Percentiles rank a stretch among this genome's conserved stretches.
phyloP scores from a whole-genome alignment of 2,113 vertebrate genomes.

The Embiotoca jacksoni region DNA sequence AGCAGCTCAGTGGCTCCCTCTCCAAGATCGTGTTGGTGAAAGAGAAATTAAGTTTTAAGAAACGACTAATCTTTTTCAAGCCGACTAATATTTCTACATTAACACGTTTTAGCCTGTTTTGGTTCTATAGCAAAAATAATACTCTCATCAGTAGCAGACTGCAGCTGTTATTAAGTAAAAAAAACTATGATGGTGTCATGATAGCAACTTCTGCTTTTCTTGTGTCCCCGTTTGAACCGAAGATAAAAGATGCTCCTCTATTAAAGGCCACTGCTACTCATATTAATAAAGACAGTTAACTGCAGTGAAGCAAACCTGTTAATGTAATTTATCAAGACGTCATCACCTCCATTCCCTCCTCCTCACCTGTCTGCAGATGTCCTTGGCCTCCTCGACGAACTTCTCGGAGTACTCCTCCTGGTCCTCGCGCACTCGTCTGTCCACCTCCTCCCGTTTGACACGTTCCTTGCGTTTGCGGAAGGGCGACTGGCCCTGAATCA shows the following conservation, averaged over 20 bases:
- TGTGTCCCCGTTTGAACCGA: background rate
- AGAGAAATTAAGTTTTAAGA: background rate
- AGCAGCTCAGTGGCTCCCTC: slow-evolving; percentile 33
- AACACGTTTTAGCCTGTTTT: background rate
- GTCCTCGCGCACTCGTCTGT: slow-evolving; percentile 89
- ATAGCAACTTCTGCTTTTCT: too few species aligned
- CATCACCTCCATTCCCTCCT: background rate
- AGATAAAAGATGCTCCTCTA: background rate
- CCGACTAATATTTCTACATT: background rate
- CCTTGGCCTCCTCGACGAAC: slow-evolving; percentile 90
- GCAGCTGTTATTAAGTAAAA: too few species aligned
- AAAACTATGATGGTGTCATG: too few species aligned
- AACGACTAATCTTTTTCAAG: background rate
- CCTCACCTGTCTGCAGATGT: slow-evolving; percentile 94
- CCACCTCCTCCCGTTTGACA: slow-evolving; percentile 90
- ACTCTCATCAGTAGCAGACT: too few species aligned
- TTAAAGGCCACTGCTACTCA: background rate
- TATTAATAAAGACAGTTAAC: background rate
- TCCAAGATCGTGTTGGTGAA: background rate
- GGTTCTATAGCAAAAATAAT: too few species aligned
- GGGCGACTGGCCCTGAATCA: slow-evolving; percentile 94
- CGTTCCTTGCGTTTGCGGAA: slow-evolving; percentile 92
- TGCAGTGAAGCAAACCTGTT: background rate
- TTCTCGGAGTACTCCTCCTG: slow-evolving; percentile 89
- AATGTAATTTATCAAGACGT: background rate